A percentile compares a stretch with the other conserved stretches of the same genome.
Evolutionary conservation across 2,888 invertebrate species (phyloP).

Genomic region (Rhyacophila evoluta): DNA sequence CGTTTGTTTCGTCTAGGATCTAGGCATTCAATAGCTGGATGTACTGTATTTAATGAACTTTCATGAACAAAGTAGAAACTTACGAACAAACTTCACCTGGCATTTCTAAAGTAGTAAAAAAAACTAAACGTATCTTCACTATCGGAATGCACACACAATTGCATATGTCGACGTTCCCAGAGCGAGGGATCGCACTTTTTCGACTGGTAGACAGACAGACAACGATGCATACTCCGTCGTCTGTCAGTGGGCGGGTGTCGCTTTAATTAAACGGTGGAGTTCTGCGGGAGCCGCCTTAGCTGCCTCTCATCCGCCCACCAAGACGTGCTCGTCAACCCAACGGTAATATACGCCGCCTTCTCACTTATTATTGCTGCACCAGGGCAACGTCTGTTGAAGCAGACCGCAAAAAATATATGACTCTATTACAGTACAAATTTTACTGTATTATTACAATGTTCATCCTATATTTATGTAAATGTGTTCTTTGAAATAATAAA

Average conservation of each 20-base stretch:
- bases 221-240: not conserved
- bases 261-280: constrained; percentile 13
- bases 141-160: constrained; percentile 18
- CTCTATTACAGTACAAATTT: too few species aligned
- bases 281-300: not conserved
- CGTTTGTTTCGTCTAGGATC: too few species aligned
- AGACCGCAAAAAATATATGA: not conserved
- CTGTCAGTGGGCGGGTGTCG: constrained; percentile 1
- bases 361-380: not conserved
- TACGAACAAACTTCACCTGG: too few species aligned
- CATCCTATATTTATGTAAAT: too few species aligned
- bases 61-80: too few species aligned
- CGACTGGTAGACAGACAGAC: not conserved
- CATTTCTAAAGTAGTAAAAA: not conserved
- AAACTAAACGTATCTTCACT: not conserved
- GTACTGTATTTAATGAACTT: too few species aligned
- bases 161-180: not conserved
- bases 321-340: not conserved
- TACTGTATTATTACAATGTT: too few species aligned
- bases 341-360: not conserved
- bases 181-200: not conserved
- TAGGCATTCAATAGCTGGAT: too few species aligned
- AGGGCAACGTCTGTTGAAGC: not conserved
- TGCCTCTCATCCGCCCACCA: not conserved
- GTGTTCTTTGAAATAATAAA: too few species aligned